Evolutionary conservation across 2,888 invertebrate genomes (phyloP), one percentile per base, ranked within the genome.

Genomic region (Cheilosia scutellata): DNA sequence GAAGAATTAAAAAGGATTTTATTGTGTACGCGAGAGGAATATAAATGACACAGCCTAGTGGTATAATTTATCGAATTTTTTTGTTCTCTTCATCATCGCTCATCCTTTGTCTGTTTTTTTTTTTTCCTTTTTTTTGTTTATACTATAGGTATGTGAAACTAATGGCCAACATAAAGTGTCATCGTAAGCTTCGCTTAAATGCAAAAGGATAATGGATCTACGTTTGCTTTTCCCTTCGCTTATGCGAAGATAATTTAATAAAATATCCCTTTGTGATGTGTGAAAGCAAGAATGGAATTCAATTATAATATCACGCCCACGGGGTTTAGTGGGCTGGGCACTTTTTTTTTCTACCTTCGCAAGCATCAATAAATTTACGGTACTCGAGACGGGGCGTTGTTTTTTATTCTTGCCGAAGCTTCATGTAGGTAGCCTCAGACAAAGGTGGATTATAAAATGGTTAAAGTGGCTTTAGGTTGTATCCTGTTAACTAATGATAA

Each of bases 51-150:
- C 71, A 42, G 40, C 7, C 57, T 58, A 2, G 51, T 11, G 16
- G 33, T 20, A 70, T 76, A 75, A 76, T 82, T 82, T 82, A 82
- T 82, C 76, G 49, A 47, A 53, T 68, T 66, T 75, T 66, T 66
- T 33, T 29, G 25, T 31, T 51, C 25, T 2, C n/a, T 16, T 16
- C 9, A 62, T 33, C 40, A n/a, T 49, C n/a, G 16, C 27, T 20
- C 33, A 49, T 40, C 49, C 49, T 40, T 58, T 27, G 33, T 2
- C 37, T 9, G 33, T 20, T 62, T n/a, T 42, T 68, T 68, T 27
- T 44, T 5, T 20, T 20, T 42, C 27, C 11, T 9, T 44, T 20
- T 55, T 31, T 51, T n/a, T n/a, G 7, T 16, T 29, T 16, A n/a
- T 29, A n/a, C n/a, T n/a, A n/a, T n/a, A n/a, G n/a, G 44, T 62